phyloP scores from a whole-genome alignment of 2,888 invertebrate genomes.

The Drosophila quasianomalipes region DNA sequence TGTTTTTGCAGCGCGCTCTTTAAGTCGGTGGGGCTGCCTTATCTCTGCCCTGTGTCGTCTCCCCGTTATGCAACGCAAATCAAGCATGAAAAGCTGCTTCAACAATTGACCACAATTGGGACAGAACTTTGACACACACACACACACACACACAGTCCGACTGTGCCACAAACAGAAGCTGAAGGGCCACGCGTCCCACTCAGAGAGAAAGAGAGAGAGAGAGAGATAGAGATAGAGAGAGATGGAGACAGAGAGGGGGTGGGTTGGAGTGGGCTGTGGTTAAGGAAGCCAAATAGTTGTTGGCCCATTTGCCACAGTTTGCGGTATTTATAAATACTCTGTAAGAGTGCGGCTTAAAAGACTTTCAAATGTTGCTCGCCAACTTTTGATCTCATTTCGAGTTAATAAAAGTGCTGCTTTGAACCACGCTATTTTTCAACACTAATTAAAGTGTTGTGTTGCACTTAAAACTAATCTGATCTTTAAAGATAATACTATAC shows the following conservation, averaged over 20 bases:
- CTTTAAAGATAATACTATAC: not conserved
- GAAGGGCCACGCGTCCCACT: constrained; percentile 34
- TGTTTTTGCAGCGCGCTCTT: constrained; percentile 11
- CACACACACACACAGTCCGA: constrained; percentile 6
- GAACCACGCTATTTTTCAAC: not conserved
- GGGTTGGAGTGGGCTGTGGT: not conserved
- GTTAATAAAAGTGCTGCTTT: not conserved
- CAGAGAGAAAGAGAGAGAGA: not conserved
- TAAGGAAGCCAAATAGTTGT: constrained; percentile 78
- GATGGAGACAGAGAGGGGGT: not conserved
- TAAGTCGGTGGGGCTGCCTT: constrained; percentile 22
- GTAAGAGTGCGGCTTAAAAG: not conserved
- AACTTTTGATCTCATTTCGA: constrained; percentile 1
- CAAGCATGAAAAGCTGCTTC: constrained; percentile 63
- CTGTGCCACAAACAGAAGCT: constrained; percentile 38
- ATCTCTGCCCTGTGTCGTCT: not conserved
- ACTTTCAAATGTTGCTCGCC: constrained; percentile 1
- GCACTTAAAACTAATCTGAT: not conserved
- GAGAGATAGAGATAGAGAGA: not conserved
- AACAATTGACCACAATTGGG: constrained; percentile 80
- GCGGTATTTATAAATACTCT: constrained; percentile 57
- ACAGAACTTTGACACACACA: constrained; percentile 41
- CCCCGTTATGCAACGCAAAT: constrained; percentile 71
- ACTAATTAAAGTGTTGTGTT: not conserved
- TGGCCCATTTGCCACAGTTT: constrained; percentile 73